Evolutionary conservation across 2,888 invertebrate genomes (phyloP).

Genomic region (Amiota mariae): DNA sequence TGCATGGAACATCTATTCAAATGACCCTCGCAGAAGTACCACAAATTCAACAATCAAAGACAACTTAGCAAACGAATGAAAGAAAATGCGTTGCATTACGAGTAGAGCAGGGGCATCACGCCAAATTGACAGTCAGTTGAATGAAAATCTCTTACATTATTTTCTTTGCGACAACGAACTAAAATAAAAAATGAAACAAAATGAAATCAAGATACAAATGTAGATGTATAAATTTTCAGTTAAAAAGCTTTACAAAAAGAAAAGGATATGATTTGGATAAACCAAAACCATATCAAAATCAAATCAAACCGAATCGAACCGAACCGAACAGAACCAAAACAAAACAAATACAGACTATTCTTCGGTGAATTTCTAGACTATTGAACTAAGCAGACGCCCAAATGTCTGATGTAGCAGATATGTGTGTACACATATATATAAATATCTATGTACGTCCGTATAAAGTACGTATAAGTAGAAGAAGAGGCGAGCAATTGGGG

Average conservation of each 20-base stretch:
- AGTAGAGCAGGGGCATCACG: neutral
- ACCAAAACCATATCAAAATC: too few species aligned
- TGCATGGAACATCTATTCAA: neutral
- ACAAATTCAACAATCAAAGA: conserved; percentile 4
- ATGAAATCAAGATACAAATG: neutral
- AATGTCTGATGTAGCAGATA: conserved; percentile 51
- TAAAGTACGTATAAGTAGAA: neutral
- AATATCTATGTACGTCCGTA: too few species aligned
- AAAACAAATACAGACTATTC: neutral
- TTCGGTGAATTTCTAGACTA: conserved; percentile 1
- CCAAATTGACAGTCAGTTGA: conserved; percentile 59
- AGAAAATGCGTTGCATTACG: neutral
- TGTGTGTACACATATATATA: neutral
- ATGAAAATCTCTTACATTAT: conserved; percentile 45
- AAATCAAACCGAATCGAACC: conserved; percentile 1
- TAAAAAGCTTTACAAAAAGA: conserved; percentile 20
- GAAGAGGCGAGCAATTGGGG: neutral
- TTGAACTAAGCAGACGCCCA: conserved; percentile 50
- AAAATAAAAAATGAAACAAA: neutral
- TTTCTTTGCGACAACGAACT: conserved; percentile 1
- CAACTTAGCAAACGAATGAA: conserved; percentile 4
- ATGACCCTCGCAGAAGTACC: neutral
- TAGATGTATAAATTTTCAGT: neutral
- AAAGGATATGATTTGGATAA: conserved; percentile 18
- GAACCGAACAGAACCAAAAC: neutral